Conservation (phyloP, 2,797 vertebrate genomes). For the Glyptemys insculpta region DNA sequence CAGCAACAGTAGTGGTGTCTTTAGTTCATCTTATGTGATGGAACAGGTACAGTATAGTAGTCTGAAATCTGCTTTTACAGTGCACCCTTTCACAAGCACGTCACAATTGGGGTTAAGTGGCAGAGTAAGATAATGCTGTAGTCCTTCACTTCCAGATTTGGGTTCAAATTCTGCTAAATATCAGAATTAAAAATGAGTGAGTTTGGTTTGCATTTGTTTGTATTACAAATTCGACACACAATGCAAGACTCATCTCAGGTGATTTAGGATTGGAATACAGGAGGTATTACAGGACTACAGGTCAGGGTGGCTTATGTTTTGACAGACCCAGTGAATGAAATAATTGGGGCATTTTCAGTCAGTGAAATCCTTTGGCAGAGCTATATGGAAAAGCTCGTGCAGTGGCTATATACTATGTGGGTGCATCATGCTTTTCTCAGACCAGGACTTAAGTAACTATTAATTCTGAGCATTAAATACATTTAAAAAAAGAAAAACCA, state of each 20-base stretch:
- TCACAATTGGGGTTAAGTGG: neutral
- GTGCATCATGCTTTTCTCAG: neutral
- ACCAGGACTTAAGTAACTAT: neutral
- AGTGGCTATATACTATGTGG: neutral
- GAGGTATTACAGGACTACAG: neutral
- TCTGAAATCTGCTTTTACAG: neutral
- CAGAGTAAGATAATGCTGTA: neutral
- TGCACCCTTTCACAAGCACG: neutral
- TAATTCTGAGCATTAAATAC: neutral
- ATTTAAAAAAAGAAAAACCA: neutral
- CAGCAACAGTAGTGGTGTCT: conserved; percentile 88
- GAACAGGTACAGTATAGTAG: conserved; percentile 88
- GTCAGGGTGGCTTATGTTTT: neutral
- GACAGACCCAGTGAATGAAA: neutral
- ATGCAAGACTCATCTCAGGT: neutral
- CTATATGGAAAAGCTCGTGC: neutral
- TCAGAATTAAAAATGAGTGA: neutral
- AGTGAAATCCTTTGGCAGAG: neutral
- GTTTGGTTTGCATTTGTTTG: neutral
- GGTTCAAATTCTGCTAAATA: neutral
- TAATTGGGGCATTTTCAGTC: neutral
- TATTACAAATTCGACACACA: neutral
- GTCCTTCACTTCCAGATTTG: neutral
- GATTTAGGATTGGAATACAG: neutral
- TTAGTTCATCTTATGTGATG: conserved; percentile 95